Evolutionary conservation across 2,113 vertebrate species (phyloP), one percentile per base, ranked within the genome.

Genomic region (Mystacornis crossleyi): DNA sequence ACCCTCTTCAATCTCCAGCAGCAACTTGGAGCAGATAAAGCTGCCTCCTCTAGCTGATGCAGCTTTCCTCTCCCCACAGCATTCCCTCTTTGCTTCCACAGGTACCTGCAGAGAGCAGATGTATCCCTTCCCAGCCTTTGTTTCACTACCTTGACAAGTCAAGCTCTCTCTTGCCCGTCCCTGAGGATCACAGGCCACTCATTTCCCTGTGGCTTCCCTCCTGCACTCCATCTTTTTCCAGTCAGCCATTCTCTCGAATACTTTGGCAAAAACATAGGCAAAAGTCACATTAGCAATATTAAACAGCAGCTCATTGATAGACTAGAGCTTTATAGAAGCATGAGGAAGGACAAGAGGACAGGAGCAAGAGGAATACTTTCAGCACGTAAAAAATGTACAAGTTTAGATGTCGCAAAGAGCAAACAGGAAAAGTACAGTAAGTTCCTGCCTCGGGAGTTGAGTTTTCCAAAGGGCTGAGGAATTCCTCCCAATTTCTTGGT

Each of bases 391-490:
- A 91, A 69, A 19, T 9, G 16, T 16, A 38, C 18, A 10, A 12
- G 25, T 85, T 85, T 31, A 81, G 74, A 88, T 36, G 62, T n/a
- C 9, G 2, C 45, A 36, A 89, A 78, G 71, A 73, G 58, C 64
- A 74, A 94, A 90, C 58, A 85, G 66, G 74, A 96, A 94, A 86
- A 0, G 2, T 80, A 6, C 7, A 75, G 36, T 54, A 77, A 94
- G 50, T 70, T 87, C 58, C 62, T 65, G 77, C 38, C 47, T 80
- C 16, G 12, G 34, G 25, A 85, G 21, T 0, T 1, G 3, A 50
- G 55, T 83, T 92, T 95, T 90, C 85, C 55, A 34, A 90, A 86
- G 51, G 20, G 60, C 24, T 82, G 9, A 94, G 26, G 26, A 91
- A 61, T 57, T 90, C 80, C 72, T 81, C 51, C 9, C 29, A 12